Base-by-base conservation (phyloP, 2,888 invertebrate species). In the Stenodera caucasica region DNA sequence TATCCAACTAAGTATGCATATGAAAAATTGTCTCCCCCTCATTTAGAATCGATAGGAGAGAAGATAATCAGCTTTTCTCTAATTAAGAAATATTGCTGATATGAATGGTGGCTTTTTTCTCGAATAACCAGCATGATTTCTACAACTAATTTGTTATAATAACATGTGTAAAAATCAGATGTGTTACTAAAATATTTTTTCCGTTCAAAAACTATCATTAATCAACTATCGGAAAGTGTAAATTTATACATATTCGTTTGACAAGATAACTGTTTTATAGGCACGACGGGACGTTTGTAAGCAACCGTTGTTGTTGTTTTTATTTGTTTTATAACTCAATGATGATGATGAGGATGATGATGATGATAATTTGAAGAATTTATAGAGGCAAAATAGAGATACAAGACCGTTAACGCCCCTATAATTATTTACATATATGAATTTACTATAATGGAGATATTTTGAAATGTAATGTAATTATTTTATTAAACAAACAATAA, bases 211-310 rank as follows among this genome's bases (percentile, higher is more conserved):
- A 6, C 7, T 18, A 9, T 9, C 40, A 21, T 11, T 8, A 37
- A 15, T 2, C 4, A 40, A 18, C 18, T 33, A 33, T n/a, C 33
- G 40, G 40, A 40, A 23, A 45, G 23, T 45, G 45, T 45, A 45
- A 45, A 45, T 45, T 45, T 45, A 23, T 45, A 45, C 23, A 45
- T 45, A 45, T 45, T n/a, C n/a, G n/a, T n/a, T 45, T 45, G 45
- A 45, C 45, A 45, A 45, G 45, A 45, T 45, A 45, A 45, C 45
- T 45, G 45, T 45, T 45, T 45, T 45, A 45, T 45, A 45, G 21
- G 4, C 45, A 45, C 45, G 12, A 12, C 45, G 23, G 45, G 45
- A 23, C 23, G 21, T 18, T 45, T 21, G 23, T 21, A n/a, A 45
- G 45, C 21, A n/a, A 23, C 45, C 12, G 7, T 45, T 14, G 9